Evolutionary conservation across 2,113 vertebrate species (phyloP).

Genomic region (Octodon degus): DNA sequence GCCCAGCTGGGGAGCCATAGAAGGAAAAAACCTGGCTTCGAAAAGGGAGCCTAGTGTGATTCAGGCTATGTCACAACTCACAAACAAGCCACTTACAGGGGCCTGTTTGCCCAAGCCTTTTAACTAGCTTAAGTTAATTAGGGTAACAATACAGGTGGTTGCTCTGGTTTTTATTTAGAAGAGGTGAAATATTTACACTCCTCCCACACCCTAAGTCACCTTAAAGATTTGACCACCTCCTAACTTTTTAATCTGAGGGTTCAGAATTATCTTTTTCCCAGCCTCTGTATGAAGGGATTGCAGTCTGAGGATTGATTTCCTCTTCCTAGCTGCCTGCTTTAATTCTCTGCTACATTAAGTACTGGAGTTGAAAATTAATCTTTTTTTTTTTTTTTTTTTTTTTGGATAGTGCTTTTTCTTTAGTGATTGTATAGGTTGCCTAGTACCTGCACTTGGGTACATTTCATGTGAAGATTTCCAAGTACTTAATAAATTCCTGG

Average conservation of each 20-base stretch:
- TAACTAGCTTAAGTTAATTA: constrained; percentile 61
- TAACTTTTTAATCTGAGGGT: background rate
- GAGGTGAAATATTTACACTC: constrained; percentile 35
- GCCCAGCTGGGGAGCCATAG: background rate
- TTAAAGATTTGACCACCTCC: background rate
- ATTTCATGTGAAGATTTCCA: constrained; percentile 71
- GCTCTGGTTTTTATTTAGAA: constrained; percentile 39
- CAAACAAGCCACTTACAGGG: constrained; percentile 55
- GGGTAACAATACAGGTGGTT: constrained; percentile 49
- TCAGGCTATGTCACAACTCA: constrained; percentile 40
- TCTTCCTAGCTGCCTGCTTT: constrained; percentile 29
- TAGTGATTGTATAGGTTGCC: constrained; percentile 47
- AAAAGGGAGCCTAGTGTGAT: background rate
- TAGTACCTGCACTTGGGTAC: constrained; percentile 40
- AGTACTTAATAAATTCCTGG: constrained; percentile 68
- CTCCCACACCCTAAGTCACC: background rate
- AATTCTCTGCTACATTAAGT: constrained; percentile 34
- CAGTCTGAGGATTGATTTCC: constrained; percentile 20
- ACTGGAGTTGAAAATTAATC: too few species aligned
- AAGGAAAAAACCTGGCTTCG: constrained; percentile 40
- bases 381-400: constrained; percentile 6
- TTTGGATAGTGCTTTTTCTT: constrained; percentile 55
- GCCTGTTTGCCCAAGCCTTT: constrained; percentile 61
- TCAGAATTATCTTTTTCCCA: constrained; percentile 13
- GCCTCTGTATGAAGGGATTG: background rate